Base-by-base conservation (phyloP, 2,888 invertebrate genomes). In the Pseudococcus viburni region DNA sequence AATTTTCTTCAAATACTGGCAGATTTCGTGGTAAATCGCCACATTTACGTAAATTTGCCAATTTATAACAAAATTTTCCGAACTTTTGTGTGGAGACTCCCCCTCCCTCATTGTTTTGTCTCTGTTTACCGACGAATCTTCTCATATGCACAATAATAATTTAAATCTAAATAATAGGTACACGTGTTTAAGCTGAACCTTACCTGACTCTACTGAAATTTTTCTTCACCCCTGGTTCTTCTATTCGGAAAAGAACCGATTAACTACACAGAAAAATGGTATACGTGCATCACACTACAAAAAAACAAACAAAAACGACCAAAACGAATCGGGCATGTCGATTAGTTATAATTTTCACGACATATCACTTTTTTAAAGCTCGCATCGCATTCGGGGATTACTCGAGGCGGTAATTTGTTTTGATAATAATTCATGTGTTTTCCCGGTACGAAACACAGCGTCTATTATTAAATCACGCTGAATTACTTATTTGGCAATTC, bases 401-500 rank as follows among this genome's bases (percentile, higher is more conserved):
- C 42, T 39, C n/a, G 11, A 83, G 33, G 22, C 46, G 46, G 80
- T 83, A 83, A 83, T 83, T 83, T 83, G 80, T 83, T 83, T 83
- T 83, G 80, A 83, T 83, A 46, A 83, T 83, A 33, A 26, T 19
- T 83, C 42, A n/a, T 73, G 46, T 46, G 22, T 83, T 83, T 83
- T 83, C 46, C 46, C 46, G 80, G 46, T 83, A 83, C 33, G 33
- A 83, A 77, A 83, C n/a, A 11, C 46, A 15, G 17, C 1, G 7
- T 73, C 4, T 6, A 11, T 83, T 83, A 46, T 42, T 19, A 46
- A 83, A 83, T 46, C 46, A 19, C 80, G 80, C 11, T 22, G 80
- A 83, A 83, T 46, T 83, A 83, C 80, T 85, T 85, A 85, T 85
- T 85, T 85, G 85, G 85, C 42, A 85, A 85, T 64, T 85, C 39